These are phyloP conservation scores for Xanthostigma xanthostigma DNA, from an alignment of 2,888 invertebrate species.

Conservation along the genomic window DNA sequence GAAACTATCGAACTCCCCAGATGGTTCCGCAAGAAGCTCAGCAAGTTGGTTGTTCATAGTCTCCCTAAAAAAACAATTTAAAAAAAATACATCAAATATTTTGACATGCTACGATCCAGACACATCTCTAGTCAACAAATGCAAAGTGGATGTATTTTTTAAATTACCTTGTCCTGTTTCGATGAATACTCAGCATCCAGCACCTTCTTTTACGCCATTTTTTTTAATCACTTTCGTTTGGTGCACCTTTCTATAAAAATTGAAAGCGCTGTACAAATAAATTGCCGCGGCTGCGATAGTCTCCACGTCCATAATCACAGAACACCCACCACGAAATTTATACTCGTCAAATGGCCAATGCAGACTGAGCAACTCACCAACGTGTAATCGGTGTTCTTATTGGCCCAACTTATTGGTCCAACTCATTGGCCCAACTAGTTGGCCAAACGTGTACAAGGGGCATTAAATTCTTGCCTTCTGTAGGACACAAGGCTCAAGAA, in stretches of 20 bases:
- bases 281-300: conserved; percentile 1
- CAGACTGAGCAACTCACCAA: too few species aligned
- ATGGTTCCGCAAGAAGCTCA: conserved; percentile 6
- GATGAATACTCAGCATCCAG: neutral
- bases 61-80: neutral
- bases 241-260: neutral
- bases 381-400: too few species aligned
- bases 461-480: conserved; percentile 10
- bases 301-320: neutral
- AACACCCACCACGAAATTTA: too few species aligned
- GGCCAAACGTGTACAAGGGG: conserved; percentile 1
- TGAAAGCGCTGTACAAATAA: conserved; percentile 1
- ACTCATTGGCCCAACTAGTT: neutral
- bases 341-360: too few species aligned
- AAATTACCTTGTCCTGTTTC: neutral
- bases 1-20: conserved; percentile 8
- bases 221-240: neutral
- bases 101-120: too few species aligned
- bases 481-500: conserved; percentile 12
- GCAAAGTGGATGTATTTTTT: too few species aligned
- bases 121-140: too few species aligned
- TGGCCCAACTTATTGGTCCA: too few species aligned
- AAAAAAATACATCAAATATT: neutral
- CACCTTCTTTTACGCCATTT: neutral
- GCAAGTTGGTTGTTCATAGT: neutral